Evolutionary conservation across 2,797 vertebrate genomes (phyloP).

Genomic region (Astyanax mexicanus): DNA sequence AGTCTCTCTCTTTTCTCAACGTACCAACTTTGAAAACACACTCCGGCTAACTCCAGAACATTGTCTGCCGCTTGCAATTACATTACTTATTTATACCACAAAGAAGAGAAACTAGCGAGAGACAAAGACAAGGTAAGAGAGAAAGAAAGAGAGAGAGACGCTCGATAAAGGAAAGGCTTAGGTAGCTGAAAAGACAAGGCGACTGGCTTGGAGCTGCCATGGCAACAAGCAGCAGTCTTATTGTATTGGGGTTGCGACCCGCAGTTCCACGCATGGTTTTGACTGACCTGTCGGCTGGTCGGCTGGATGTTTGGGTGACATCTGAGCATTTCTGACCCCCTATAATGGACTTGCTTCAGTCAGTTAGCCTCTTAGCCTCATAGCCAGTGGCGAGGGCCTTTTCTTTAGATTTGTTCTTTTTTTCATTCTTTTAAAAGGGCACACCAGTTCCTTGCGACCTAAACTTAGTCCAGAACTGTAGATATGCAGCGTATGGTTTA

Average conservation of each 20-base stretch:
- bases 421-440: no score
- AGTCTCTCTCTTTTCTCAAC: conserved; percentile 10
- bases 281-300: conserved; percentile 57
- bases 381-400: no score
- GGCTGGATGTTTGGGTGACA: conserved; percentile 30
- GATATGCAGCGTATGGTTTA: no score
- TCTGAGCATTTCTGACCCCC: no score
- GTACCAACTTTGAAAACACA: conserved; percentile 50
- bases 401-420: no score
- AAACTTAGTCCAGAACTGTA: no score
- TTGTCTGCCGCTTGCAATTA: conserved; percentile 60
- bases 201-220: conserved; percentile 42
- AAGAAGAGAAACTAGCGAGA: conserved; percentile 24
- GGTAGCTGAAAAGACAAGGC: conserved; percentile 5
- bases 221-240: conserved; percentile 54
- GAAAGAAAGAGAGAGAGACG: conserved; percentile 30
- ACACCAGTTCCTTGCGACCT: no score
- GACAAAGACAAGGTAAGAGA: background rate
- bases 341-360: no score
- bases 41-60: conserved; percentile 51
- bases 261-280: conserved; percentile 30
- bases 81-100: conserved; percentile 69
- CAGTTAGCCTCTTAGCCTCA: no score
- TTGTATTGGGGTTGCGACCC: background rate
- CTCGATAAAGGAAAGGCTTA: conserved; percentile 38